Percentiles rank a stretch among this genome's conserved stretches.
phyloP scores from a whole-genome alignment of 2,888 invertebrate species.

The Halocaridina rubra region DNA sequence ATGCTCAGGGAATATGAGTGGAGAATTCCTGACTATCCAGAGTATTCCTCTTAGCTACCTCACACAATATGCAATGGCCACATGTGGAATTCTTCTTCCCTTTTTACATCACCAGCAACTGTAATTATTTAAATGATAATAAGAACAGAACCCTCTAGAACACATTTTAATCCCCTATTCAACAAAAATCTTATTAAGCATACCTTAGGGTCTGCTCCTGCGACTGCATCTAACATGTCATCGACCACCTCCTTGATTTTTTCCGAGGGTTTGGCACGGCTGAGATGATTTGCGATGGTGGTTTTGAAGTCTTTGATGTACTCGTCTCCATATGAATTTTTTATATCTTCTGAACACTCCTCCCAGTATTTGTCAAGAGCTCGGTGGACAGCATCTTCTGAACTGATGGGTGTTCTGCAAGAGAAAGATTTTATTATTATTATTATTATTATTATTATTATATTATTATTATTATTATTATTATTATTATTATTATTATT shows the following conservation, averaged over 20 bases:
- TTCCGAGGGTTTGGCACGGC: slow-evolving; percentile 62
- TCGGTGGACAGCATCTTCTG: slow-evolving; percentile 62
- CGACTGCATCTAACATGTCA: slow-evolving; percentile 67
- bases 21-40: no score
- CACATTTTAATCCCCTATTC: neutral
- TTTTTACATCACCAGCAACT: no score
- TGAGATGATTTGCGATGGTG: slow-evolving; percentile 59
- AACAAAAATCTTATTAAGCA: neutral
- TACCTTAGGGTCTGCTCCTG: slow-evolving; percentile 65
- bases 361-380: slow-evolving; percentile 66
- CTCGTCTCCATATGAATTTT: slow-evolving; percentile 66
- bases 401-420: slow-evolving; percentile 65
- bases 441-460: neutral
- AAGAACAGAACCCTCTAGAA: no score
- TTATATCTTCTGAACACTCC: slow-evolving; percentile 65
- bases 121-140: no score
- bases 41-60: no score
- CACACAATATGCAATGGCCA: no score
- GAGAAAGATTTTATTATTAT: neutral
- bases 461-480: neutral
- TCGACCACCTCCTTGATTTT: slow-evolving; percentile 67
- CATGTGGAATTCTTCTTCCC: no score
- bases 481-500: neutral
- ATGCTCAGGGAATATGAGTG: no score
- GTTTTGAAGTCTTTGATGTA: slow-evolving; percentile 66